Conservation (phyloP, 1,140 invertebrate species). For the Drosophila rufa region DNA sequence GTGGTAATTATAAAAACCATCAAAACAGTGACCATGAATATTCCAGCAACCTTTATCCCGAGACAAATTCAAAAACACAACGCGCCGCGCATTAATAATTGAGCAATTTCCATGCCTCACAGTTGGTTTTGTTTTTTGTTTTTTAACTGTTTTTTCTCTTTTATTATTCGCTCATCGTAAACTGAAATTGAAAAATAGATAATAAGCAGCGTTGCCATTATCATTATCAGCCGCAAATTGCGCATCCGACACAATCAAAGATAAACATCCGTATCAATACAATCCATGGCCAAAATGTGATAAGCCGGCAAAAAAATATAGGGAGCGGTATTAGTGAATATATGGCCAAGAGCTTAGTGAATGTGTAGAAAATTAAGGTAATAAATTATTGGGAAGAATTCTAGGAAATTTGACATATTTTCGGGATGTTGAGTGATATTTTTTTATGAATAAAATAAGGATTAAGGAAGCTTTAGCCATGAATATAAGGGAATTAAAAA, state of each 20-base stretch:
- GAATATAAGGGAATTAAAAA: no score
- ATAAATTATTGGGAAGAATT: background rate
- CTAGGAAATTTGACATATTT: background rate
- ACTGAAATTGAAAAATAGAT: conserved; percentile 32
- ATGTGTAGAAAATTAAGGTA: conserved; percentile 11
- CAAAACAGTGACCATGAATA: conserved; percentile 65
- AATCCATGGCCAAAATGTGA: conserved; percentile 34
- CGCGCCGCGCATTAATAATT: conserved; percentile 68
- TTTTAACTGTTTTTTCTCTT: conserved; percentile 28
- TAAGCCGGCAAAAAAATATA: conserved; percentile 50
- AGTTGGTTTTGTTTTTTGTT: conserved; percentile 12
- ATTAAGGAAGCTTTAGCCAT: background rate
- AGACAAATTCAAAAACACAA: conserved; percentile 38
- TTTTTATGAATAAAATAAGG: background rate
- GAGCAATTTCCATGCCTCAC: conserved; percentile 69
- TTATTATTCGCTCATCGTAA: conserved; percentile 42
- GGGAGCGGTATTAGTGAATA: conserved; percentile 21
- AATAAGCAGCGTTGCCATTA: conserved; percentile 41
- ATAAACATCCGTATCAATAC: conserved; percentile 71
- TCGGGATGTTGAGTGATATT: background rate
- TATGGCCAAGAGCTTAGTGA: conserved; percentile 1
- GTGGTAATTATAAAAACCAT: conserved; percentile 51
- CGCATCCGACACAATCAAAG: conserved; percentile 68
- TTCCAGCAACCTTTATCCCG: conserved; percentile 42
- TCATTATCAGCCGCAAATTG: conserved; percentile 62